Percentiles rank a stretch among this genome's conserved stretches.
These are phyloP conservation scores for Colletes latitarsis DNA, from an alignment of 1,140 invertebrate species.

Conservation along the genomic window DNA sequence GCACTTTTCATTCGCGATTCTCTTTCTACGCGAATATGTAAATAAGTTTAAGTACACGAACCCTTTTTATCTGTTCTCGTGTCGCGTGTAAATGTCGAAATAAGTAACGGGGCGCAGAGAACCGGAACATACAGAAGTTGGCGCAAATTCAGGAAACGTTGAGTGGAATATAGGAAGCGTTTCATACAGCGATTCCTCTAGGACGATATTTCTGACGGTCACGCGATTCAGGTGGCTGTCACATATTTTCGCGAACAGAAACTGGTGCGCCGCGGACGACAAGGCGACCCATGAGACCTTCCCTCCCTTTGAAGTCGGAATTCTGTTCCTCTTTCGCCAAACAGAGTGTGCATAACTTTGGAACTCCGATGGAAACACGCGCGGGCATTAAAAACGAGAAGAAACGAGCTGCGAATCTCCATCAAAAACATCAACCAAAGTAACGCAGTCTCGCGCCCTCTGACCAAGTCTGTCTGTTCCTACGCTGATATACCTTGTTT, in stretches of 20 bases:
- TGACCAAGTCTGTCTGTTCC: background rate
- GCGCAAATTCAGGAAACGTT: background rate
- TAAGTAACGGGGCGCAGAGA: background rate
- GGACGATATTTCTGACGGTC: slow-evolving; percentile 45
- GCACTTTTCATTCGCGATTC: too few relatives aligned
- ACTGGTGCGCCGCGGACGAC: background rate
- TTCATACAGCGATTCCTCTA: slow-evolving; percentile 34
- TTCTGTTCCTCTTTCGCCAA: background rate
- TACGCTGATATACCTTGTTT: too few relatives aligned
- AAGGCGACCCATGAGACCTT: background rate
- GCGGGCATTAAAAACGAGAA: background rate
- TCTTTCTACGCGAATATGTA: too few relatives aligned
- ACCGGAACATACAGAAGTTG: background rate
- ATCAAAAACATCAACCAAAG: background rate
- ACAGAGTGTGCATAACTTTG: slow-evolving; percentile 11
- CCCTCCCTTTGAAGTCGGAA: background rate
- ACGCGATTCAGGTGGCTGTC: slow-evolving; percentile 6
- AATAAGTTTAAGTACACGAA: background rate
- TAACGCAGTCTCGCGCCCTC: background rate
- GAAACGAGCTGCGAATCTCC: background rate
- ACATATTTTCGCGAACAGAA: slow-evolving; percentile 4
- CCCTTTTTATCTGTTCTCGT: background rate
- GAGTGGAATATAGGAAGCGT: slow-evolving; percentile 34
- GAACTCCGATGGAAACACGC: background rate
- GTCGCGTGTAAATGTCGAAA: background rate